phyloP scores from a whole-genome alignment of 23 tunicate genomes.

The Trididemnum miniatum region DNA sequence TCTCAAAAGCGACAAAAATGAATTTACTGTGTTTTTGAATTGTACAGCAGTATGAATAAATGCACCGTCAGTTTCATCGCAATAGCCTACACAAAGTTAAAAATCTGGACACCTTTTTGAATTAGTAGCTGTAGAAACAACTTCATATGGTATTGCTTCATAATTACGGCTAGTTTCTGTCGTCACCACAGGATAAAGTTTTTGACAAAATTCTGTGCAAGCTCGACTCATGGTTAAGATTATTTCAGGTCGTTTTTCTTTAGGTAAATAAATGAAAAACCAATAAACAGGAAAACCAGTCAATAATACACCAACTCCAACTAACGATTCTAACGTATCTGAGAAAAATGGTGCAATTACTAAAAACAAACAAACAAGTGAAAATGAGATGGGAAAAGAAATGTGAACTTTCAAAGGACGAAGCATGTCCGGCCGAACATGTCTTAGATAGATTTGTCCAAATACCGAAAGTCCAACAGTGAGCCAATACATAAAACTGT shows the following conservation, averaged over 20 bases:
- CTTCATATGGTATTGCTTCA: slow-evolving; percentile 49
- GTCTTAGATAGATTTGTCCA: slow-evolving; percentile 79
- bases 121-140: too few species aligned
- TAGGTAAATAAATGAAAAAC: slow-evolving; percentile 48
- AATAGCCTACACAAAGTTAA: too few species aligned
- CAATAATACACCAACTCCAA: slow-evolving; percentile 71
- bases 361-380: slow-evolving; percentile 64
- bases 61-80: too few species aligned
- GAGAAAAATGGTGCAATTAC: slow-evolving; percentile 81
- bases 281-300: slow-evolving; percentile 86
- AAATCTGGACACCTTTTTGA: too few species aligned
- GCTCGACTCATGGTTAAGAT: slow-evolving; percentile 6
- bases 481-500: slow-evolving; percentile 99
- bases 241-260: slow-evolving; percentile 28
- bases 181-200: slow-evolving; percentile 56
- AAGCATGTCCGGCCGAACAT: slow-evolving; percentile 65
- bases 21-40: too few species aligned
- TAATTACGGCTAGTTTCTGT: slow-evolving; percentile 50
- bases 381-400: slow-evolving; percentile 67
- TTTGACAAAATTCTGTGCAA: slow-evolving; percentile 50
- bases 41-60: too few species aligned
- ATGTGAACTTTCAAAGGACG: slow-evolving; percentile 84
- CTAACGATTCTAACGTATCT: slow-evolving; percentile 61
- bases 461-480: slow-evolving; percentile 91
- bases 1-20: too few species aligned